These are phyloP conservation scores for Alaudala cheleensis DNA, from an alignment of 2,113 vertebrate genomes.

Conservation along the genomic window DNA sequence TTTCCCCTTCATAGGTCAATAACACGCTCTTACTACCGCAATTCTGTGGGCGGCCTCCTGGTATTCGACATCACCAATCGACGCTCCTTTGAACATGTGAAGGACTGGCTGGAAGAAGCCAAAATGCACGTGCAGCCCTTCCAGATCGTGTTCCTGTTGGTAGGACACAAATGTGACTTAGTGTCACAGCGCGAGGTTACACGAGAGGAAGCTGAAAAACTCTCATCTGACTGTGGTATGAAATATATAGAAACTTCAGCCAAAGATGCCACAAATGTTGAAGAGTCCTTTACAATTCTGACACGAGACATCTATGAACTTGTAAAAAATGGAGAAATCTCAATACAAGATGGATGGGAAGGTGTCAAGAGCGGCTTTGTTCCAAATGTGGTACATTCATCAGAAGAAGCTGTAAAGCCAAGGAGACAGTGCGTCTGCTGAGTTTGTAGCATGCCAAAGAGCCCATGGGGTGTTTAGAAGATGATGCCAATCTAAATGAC, in stretches of 20 bases:
- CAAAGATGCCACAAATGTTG: constrained; percentile 80
- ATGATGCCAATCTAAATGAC: constrained; percentile 38
- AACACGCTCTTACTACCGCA: constrained; percentile 83
- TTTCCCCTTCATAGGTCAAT: constrained; percentile 73
- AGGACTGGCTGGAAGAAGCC: constrained; percentile 82
- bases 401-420: constrained; percentile 81
- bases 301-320: constrained; percentile 83
- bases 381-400: constrained; percentile 81
- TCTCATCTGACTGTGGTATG: constrained; percentile 79
- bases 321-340: constrained; percentile 81
- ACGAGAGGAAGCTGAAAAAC: constrained; percentile 80
- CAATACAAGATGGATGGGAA: constrained; percentile 83
- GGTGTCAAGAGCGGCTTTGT: constrained; percentile 83
- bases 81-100: constrained; percentile 80
- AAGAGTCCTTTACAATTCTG: constrained; percentile 81
- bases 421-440: constrained; percentile 76
- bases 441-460: constrained; percentile 66
- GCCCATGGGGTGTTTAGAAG: constrained; percentile 14
- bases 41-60: constrained; percentile 82
- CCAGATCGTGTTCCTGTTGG: constrained; percentile 79
- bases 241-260: constrained; percentile 84
- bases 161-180: constrained; percentile 83
- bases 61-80: constrained; percentile 84
- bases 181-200: constrained; percentile 76
- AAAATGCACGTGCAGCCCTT: constrained; percentile 80